Evolutionary conservation across 2,113 vertebrate genomes (phyloP).

Genomic region (Stigmatopora argus): DNA sequence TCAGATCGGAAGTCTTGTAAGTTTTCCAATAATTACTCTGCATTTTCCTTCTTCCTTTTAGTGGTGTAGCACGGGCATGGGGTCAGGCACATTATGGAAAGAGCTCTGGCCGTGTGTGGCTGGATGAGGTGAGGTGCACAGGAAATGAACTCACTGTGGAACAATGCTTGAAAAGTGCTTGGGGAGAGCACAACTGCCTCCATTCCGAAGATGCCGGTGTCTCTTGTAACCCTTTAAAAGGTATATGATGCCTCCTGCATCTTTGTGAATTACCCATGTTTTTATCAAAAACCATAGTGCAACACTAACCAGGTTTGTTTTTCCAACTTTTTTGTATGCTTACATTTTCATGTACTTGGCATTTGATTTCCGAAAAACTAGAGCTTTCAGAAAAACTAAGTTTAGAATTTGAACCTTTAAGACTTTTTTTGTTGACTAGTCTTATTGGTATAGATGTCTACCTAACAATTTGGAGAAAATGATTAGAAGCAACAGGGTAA

Average conservation of each 20-base stretch:
- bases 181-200: constrained; percentile 91
- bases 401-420: no score
- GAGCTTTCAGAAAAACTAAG: no score
- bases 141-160: constrained; percentile 93
- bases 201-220: constrained; percentile 93
- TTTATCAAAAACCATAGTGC: background rate
- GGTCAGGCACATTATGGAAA: constrained; percentile 82
- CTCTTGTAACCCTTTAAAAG: constrained; percentile 82
- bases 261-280: background rate
- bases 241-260: constrained; percentile 55
- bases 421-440: background rate
- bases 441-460: background rate
- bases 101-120: constrained; percentile 76
- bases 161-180: constrained; percentile 84
- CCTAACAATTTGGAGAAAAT: background rate
- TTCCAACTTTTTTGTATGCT: no score
- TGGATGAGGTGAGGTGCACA: constrained; percentile 90
- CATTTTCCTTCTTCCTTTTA: constrained; percentile 39
- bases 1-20: background rate
- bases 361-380: no score
- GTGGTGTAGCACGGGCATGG: constrained; percentile 86
- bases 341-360: no score
- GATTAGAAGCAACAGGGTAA: background rate
- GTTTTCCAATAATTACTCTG: constrained; percentile 3
- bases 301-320: background rate